phyloP scores from a whole-genome alignment of 2,113 vertebrate species.

The Scalopus aquaticus region DNA sequence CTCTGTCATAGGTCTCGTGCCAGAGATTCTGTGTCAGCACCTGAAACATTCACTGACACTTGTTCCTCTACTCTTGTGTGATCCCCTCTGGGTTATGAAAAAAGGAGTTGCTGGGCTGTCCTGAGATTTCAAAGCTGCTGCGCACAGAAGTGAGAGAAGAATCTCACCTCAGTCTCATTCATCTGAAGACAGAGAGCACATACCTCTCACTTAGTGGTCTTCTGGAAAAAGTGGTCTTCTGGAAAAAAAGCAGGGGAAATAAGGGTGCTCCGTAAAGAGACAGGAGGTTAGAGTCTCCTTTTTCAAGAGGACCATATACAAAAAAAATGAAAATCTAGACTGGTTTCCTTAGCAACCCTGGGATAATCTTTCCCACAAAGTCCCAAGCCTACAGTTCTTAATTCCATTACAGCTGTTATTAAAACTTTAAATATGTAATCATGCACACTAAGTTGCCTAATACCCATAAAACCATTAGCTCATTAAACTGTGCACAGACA shows the following conservation, averaged over 20 bases:
- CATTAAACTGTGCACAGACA: slow-evolving; percentile 56
- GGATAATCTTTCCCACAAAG: slow-evolving; percentile 47
- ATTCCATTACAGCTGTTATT: slow-evolving; percentile 62
- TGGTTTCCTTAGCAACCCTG: slow-evolving; percentile 68
- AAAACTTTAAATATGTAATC: slow-evolving; percentile 77
- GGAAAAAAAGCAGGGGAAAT: not conserved
- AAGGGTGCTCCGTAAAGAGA: not conserved
- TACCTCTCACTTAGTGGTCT: not conserved
- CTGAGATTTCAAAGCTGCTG: not conserved
- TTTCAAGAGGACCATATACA: slow-evolving; percentile 13
- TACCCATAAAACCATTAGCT: slow-evolving; percentile 61
- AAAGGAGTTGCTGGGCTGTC: not conserved
- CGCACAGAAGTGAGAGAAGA: not conserved
- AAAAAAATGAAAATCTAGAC: slow-evolving; percentile 41
- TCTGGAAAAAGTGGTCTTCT: not conserved
- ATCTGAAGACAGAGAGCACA: not conserved
- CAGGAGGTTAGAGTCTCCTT: not conserved
- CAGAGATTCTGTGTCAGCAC: not conserved
- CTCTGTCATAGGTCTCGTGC: not conserved
- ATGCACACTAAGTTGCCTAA: slow-evolving; percentile 65
- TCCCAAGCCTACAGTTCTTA: slow-evolving; percentile 67
- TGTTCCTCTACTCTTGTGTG: not conserved
- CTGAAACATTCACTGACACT: not conserved
- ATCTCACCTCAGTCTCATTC: not conserved
- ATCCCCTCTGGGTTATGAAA: not conserved